Conservation (phyloP, 2,797 vertebrate genomes). For the Brotula barbata region DNA sequence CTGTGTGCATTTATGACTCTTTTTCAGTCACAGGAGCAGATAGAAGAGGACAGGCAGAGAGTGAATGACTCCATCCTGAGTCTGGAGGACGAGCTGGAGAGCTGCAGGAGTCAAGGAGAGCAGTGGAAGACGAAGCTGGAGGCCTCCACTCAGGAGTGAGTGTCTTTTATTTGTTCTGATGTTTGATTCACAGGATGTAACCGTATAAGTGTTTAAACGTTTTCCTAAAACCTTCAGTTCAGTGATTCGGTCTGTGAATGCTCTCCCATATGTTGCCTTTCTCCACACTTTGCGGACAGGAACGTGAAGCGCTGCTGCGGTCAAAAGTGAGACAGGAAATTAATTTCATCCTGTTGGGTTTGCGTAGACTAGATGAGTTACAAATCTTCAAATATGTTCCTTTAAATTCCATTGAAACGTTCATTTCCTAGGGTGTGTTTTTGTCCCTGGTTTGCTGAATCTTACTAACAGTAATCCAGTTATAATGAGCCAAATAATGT, state of each 20-base stretch:
- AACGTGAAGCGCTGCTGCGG: constrained; percentile 50
- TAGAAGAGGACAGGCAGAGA: constrained; percentile 88
- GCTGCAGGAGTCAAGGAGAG: constrained; percentile 78
- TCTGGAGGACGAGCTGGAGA: constrained; percentile 87
- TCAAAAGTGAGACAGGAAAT: constrained; percentile 71
- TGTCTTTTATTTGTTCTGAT: constrained; percentile 9
- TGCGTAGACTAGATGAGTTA: constrained; percentile 51
- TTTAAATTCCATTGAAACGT: constrained; percentile 24
- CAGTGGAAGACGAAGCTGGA: constrained; percentile 86
- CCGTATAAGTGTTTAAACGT: no score
- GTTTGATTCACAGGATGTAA: no score
- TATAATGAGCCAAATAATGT: constrained; percentile 36
- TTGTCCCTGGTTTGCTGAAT: constrained; percentile 36
- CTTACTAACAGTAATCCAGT: constrained; percentile 32
- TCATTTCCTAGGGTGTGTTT: constrained; percentile 18
- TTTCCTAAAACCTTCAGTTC: neutral
- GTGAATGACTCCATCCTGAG: constrained; percentile 82
- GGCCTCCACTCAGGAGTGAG: constrained; percentile 85
- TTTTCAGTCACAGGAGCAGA: constrained; percentile 83
- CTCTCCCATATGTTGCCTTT: constrained; percentile 4
- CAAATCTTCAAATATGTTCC: constrained; percentile 16
- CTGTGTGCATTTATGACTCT: neutral
- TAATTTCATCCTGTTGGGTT: constrained; percentile 46
- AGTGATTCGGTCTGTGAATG: neutral
- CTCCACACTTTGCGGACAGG: constrained; percentile 68